These are phyloP conservation scores for Sicus ferrugineus DNA, from an alignment of 2,888 invertebrate genomes.

Conservation along the genomic window DNA sequence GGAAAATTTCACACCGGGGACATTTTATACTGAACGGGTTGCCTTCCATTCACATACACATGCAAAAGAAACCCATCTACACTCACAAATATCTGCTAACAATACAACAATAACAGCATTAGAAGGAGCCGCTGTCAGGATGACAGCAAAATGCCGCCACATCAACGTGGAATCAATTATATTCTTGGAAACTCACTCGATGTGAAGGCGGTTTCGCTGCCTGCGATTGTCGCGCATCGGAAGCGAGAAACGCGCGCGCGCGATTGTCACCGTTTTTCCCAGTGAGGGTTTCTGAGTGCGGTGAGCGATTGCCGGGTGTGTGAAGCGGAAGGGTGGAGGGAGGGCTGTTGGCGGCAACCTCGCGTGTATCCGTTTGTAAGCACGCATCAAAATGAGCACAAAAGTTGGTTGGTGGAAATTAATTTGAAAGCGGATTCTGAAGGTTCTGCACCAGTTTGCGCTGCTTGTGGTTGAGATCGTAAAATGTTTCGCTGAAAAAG, in stretches of 20 bases:
- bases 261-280: conserved; percentile 26
- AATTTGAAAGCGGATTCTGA: conserved; percentile 25
- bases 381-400: conserved; percentile 23
- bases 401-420: conserved; percentile 26
- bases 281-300: background rate
- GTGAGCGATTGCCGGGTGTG: background rate
- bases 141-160: conserved; percentile 19
- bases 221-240: conserved; percentile 13
- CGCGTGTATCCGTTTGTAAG: background rate
- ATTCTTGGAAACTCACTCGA: conserved; percentile 29
- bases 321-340: background rate
- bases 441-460: conserved; percentile 3
- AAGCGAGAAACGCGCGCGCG: conserved; percentile 29
- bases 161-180: conserved; percentile 34
- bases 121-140: background rate
- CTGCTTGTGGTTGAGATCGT: background rate
- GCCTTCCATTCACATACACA: background rate
- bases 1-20: no score
- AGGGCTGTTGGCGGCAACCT: background rate
- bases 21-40: no score
- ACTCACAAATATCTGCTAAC: background rate
- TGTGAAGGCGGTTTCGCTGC: conserved; percentile 9
- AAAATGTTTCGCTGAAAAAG: background rate
- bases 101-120: conserved; percentile 6
- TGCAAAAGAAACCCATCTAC: background rate